Percentiles rank a stretch among this genome's conserved stretches.
phyloP scores from a whole-genome alignment of 2,888 invertebrate genomes.

The Tenthredo scrophulariae region DNA sequence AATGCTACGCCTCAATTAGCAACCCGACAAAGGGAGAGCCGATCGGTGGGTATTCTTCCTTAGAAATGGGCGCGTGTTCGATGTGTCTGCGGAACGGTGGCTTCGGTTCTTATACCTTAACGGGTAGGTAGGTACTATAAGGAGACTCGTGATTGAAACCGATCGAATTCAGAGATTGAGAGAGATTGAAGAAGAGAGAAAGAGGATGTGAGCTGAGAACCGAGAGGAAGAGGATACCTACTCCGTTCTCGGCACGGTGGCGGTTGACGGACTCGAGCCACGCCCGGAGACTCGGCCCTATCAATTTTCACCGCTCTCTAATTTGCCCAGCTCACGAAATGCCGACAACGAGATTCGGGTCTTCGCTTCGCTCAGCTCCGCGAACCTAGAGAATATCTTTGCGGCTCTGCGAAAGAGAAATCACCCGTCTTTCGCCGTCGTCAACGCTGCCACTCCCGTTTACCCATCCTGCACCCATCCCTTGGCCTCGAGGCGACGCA shows the following conservation, averaged over 20 bases:
- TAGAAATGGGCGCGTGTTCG: constrained; percentile 44
- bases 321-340: constrained; percentile 62
- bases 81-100: neutral
- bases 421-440: constrained; percentile 29
- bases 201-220: neutral
- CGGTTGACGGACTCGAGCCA: constrained; percentile 63
- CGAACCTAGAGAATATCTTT: neutral
- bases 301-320: constrained; percentile 68
- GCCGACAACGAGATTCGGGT: constrained; percentile 48
- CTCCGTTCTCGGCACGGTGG: constrained; percentile 48
- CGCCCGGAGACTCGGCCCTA: constrained; percentile 65
- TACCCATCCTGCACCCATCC: neutral
- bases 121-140: neutral
- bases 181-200: neutral
- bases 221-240: neutral
- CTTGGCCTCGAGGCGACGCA: neutral
- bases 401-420: constrained; percentile 6
- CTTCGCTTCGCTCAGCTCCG: neutral
- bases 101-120: constrained; percentile 5
- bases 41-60: constrained; percentile 15
- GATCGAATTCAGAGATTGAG: constrained; percentile 17
- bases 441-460: constrained; percentile 15
- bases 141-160: constrained; percentile 27
- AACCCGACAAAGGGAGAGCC: constrained; percentile 53
- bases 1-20: constrained; percentile 69